Percentiles rank a stretch among this genome's conserved stretches.
These are phyloP conservation scores for Chrysoperla carnea DNA, from an alignment of 1,140 invertebrate species.

Conservation along the genomic window DNA sequence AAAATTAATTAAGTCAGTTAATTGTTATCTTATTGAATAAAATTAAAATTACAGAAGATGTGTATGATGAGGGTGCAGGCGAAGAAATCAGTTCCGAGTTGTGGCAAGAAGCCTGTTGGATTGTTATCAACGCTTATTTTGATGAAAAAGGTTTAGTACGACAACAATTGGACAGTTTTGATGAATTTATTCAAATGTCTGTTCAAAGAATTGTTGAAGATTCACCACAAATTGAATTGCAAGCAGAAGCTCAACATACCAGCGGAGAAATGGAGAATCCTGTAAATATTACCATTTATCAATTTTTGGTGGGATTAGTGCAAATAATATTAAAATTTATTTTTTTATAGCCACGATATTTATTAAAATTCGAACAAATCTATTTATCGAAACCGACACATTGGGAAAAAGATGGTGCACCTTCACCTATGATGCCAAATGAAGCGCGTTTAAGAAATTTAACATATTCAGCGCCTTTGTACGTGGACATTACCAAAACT, in stretches of 20 bases:
- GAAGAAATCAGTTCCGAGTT: conserved; percentile 88
- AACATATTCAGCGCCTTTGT: conserved; percentile 92
- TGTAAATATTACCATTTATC: conserved; percentile 23
- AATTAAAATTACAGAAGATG: conserved; percentile 23
- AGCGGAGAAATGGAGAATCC: conserved; percentile 84
- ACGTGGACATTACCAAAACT: conserved; percentile 97
- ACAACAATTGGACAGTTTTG: conserved; percentile 96
- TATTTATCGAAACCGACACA: conserved; percentile 97
- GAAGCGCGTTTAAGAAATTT: conserved; percentile 79
- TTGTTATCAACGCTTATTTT: conserved; percentile 98
- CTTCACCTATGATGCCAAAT: conserved; percentile 98
- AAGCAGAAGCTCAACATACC: conserved; percentile 93
- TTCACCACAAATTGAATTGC: conserved; percentile 90
- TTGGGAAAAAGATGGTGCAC: conserved; percentile 99
- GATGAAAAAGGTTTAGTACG: conserved; percentile 98
- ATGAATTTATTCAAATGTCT: conserved; percentile 99
- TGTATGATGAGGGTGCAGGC: conserved; percentile 57
- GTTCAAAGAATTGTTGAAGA: conserved; percentile 98
- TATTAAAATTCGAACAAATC: conserved; percentile 96
- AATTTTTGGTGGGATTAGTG: too few species aligned
- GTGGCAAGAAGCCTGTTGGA: conserved; percentile 99
- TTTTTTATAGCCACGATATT: conserved; percentile 54
- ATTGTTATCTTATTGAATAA: too few species aligned
- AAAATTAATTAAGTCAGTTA: too few species aligned
- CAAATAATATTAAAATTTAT: too few species aligned